Conservation (phyloP, 2,797 vertebrate genomes). For the Siniperca undulata region DNA sequence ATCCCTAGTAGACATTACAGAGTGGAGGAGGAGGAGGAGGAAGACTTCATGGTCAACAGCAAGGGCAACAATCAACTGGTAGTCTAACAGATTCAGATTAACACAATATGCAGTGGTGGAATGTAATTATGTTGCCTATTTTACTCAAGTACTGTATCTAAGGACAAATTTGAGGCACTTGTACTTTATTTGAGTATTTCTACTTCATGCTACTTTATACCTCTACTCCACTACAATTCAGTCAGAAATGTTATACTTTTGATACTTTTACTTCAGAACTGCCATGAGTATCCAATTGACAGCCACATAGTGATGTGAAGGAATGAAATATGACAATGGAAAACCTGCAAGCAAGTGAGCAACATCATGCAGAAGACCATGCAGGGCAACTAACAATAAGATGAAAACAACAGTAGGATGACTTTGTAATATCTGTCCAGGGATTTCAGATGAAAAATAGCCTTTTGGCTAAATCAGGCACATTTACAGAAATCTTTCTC, state of each 20-base stretch:
- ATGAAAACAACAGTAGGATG: neutral
- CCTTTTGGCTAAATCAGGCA: neutral
- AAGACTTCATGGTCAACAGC: slow-evolving; percentile 27
- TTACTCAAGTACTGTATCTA: neutral
- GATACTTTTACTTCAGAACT: neutral
- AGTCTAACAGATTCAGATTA: slow-evolving; percentile 13
- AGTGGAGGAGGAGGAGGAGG: slow-evolving; percentile 17
- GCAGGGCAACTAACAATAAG: neutral
- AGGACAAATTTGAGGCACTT: neutral
- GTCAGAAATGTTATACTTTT: neutral
- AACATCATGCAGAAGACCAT: neutral
- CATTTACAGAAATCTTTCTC: neutral
- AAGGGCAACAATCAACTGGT: slow-evolving; percentile 1
- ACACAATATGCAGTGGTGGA: neutral
- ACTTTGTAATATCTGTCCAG: neutral
- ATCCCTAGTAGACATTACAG: slow-evolving; percentile 25
- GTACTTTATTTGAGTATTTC: neutral
- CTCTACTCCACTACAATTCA: neutral
- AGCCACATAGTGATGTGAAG: neutral
- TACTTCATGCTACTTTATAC: neutral
- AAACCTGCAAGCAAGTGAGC: neutral
- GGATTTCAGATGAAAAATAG: neutral
- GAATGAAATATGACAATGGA: neutral
- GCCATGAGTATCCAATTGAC: neutral
- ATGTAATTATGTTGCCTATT: neutral